Conservation (phyloP, 2,113 vertebrate species). For the Chrysemys picta region DNA sequence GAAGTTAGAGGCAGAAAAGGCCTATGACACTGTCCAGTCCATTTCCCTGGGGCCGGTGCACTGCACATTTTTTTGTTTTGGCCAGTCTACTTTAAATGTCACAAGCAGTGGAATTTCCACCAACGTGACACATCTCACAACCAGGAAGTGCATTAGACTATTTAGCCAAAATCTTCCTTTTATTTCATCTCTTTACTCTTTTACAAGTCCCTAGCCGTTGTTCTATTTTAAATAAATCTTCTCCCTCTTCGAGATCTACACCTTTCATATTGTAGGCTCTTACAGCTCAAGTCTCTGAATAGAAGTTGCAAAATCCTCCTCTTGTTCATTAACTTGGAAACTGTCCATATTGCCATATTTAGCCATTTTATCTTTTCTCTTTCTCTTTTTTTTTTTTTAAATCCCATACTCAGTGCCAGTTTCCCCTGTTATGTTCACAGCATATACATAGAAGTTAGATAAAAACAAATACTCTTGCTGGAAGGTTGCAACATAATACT, state of each 20-base stretch:
- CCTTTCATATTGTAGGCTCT: background rate
- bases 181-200: background rate
- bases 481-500: background rate
- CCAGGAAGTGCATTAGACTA: conserved; percentile 15
- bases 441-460: background rate
- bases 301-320: background rate
- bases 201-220: background rate
- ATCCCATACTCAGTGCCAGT: background rate
- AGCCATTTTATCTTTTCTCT: background rate
- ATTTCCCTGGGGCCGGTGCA: background rate
- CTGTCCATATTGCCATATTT: background rate
- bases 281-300: background rate
- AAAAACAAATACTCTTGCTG: background rate
- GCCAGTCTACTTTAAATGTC: conserved; percentile 21
- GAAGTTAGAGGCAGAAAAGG: background rate
- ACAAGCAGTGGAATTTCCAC: background rate
- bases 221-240: conserved; percentile 5
- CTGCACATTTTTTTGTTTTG: background rate
- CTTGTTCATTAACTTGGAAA: background rate
- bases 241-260: background rate
- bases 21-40: background rate
- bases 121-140: conserved; percentile 17
- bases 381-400: background rate
- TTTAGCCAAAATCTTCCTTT: conserved; percentile 2
- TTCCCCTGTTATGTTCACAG: background rate